Conservation (phyloP, 2,797 vertebrate species). For the Antrozous pallidus region DNA sequence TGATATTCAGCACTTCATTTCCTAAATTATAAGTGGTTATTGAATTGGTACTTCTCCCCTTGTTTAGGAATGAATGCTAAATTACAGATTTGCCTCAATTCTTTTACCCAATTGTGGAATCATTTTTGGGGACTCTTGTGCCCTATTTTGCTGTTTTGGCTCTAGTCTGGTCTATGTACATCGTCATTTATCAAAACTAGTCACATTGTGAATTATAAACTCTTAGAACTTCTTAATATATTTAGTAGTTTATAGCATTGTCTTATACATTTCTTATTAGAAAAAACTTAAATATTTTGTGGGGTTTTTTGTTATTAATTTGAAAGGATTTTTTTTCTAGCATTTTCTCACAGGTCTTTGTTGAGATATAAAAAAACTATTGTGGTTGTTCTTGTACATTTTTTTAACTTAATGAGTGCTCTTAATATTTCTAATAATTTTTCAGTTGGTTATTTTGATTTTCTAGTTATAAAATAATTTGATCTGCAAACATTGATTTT, state of each 20-base stretch:
- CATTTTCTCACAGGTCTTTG: background rate
- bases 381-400: background rate
- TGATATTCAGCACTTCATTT: background rate
- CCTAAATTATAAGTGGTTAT: background rate
- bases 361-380: background rate
- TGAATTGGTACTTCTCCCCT: background rate
- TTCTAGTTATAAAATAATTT: constrained; percentile 16
- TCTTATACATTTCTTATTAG: background rate
- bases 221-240: background rate
- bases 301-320: constrained; percentile 13
- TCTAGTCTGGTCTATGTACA: background rate
- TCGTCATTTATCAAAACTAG: background rate
- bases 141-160: background rate
- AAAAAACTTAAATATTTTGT: background rate
- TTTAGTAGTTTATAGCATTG: background rate
- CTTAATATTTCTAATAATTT: constrained; percentile 29
- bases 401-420: background rate
- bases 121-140: background rate
- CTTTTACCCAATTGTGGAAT: background rate
- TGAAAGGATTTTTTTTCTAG: constrained; percentile 10
- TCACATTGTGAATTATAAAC: background rate
- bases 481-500: background rate
- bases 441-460: constrained; percentile 18
- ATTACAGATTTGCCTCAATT: background rate
- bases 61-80: constrained; percentile 17